Evolutionary conservation across 2,113 vertebrate genomes (phyloP).

Genomic region (Tauraco erythrolophus): DNA sequence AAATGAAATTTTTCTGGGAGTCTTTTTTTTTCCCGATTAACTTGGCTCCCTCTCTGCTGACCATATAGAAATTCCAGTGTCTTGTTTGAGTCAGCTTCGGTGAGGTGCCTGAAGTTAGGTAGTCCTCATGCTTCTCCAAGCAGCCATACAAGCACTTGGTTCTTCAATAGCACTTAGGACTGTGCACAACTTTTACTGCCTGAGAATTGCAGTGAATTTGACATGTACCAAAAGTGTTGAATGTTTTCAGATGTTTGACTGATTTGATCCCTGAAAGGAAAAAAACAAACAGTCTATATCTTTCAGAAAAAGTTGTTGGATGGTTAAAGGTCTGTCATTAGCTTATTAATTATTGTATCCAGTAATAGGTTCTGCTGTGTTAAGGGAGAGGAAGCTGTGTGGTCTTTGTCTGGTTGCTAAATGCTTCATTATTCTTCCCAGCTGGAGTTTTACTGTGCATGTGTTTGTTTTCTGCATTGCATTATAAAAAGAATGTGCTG

Average conservation of each 20-base stretch:
- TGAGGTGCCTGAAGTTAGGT: neutral
- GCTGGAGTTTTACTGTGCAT: slow-evolving; percentile 22
- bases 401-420: slow-evolving; percentile 47
- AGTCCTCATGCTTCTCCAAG: neutral
- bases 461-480: slow-evolving; percentile 22
- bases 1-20: neutral
- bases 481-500: slow-evolving; percentile 6
- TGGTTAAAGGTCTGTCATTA: neutral
- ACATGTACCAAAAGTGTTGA: neutral
- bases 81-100: neutral
- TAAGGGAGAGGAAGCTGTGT: neutral
- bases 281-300: neutral
- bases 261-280: neutral
- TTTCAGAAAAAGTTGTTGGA: neutral
- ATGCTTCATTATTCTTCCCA: slow-evolving; percentile 55
- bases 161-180: neutral
- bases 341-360: slow-evolving; percentile 8
- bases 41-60: neutral
- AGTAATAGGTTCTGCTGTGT: neutral
- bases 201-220: neutral
- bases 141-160: rapidly evolving
- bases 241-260: neutral
- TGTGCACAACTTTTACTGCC: neutral
- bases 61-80: neutral
- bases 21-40: neutral